phyloP scores from a whole-genome alignment of 2,113 vertebrate genomes.

The Leptocoma aspasia region DNA sequence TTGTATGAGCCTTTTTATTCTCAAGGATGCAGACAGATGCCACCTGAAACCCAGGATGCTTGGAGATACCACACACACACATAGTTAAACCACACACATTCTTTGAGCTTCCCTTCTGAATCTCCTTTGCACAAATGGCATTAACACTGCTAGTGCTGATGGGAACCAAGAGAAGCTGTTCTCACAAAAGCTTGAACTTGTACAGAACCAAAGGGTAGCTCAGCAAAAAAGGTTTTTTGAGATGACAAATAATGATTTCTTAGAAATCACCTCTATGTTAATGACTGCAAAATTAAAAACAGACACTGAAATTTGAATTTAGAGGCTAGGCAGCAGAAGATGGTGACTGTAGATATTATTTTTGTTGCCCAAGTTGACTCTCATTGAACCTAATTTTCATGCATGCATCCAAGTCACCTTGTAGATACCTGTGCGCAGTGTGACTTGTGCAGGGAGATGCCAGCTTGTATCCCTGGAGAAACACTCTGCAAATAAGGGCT shows the following conservation, averaged over 20 bases:
- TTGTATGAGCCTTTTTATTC: neutral
- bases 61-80: neutral
- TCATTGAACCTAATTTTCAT: neutral
- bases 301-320: neutral
- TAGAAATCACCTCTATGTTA: neutral
- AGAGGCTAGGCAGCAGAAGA: neutral
- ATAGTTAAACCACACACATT: neutral
- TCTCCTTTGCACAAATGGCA: neutral
- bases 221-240: neutral
- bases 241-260: neutral
- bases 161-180: neutral
- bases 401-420: neutral
- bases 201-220: neutral
- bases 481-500: neutral
- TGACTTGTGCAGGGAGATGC: neutral
- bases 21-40: slow-evolving; percentile 17
- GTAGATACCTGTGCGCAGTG: neutral
- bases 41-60: slow-evolving; percentile 15
- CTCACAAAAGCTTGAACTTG: neutral
- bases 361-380: neutral
- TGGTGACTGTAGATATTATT: neutral
- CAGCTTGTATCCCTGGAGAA: neutral
- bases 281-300: neutral
- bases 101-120: neutral
- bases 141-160: neutral